These are phyloP conservation scores for Spodoptera littoralis DNA, from an alignment of 2,888 invertebrate species.

Conservation along the genomic window DNA sequence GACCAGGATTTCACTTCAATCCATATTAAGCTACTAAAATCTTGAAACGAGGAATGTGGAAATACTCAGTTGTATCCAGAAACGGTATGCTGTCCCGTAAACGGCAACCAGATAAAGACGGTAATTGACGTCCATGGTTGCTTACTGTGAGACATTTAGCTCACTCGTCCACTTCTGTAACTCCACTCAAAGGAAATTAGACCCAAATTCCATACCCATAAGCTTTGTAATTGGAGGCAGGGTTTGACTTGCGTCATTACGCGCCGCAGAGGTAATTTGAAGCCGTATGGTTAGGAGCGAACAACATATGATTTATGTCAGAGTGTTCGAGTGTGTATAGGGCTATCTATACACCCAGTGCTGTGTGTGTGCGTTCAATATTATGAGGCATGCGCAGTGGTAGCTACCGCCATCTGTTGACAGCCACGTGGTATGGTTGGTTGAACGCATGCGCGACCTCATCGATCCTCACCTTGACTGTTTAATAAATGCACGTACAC, in stretches of 20 bases:
- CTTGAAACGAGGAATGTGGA: slow-evolving; percentile 48
- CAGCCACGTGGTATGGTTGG: slow-evolving; percentile 74
- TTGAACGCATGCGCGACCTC: slow-evolving; percentile 73
- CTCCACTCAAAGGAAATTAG: slow-evolving; percentile 55
- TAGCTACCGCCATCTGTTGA: slow-evolving; percentile 84
- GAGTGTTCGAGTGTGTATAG: slow-evolving; percentile 60
- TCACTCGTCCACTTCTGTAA: slow-evolving; percentile 75
- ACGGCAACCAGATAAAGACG: slow-evolving; percentile 74
- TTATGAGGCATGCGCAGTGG: slow-evolving; percentile 79
- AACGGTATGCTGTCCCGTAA: slow-evolving; percentile 60
- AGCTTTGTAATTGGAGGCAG: slow-evolving; percentile 54
- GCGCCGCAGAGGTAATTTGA: slow-evolving; percentile 80
- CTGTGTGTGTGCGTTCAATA: slow-evolving; percentile 81
- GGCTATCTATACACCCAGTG: slow-evolving; percentile 25
- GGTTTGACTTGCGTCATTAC: slow-evolving; percentile 78
- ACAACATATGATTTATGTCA: slow-evolving; percentile 85
- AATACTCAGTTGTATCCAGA: slow-evolving; percentile 47
- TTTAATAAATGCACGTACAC: slow-evolving; percentile 84
- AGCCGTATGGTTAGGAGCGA: slow-evolving; percentile 82
- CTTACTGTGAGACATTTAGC: slow-evolving; percentile 76
- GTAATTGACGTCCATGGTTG: slow-evolving; percentile 83
- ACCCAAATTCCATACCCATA: slow-evolving; percentile 47
- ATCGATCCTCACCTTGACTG: slow-evolving; percentile 87
- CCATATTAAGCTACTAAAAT: slow-evolving; percentile 34
- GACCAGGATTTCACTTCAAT: slow-evolving; percentile 16